These are phyloP conservation scores for Lagodon rhomboides DNA, from an alignment of 2,797 vertebrate genomes.

Conservation along the genomic window DNA sequence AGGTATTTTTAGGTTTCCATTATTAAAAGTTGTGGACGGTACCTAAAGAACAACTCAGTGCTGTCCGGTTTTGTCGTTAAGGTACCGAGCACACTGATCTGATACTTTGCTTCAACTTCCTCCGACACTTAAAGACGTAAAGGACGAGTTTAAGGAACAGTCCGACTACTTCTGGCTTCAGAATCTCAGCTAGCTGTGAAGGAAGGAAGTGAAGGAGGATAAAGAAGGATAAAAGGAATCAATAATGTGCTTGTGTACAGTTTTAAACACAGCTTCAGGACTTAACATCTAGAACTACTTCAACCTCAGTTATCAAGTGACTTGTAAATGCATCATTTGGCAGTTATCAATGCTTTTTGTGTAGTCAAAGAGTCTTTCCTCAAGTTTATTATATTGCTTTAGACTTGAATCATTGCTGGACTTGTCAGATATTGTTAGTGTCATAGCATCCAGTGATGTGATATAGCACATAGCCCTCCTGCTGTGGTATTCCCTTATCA, in stretches of 20 bases:
- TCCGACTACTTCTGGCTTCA: neutral
- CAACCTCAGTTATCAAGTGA: neutral
- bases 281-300: neutral
- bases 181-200: neutral
- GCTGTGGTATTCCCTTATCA: neutral
- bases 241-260: neutral
- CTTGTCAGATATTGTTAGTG: neutral
- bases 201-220: neutral
- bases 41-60: too few species aligned
- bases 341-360: neutral
- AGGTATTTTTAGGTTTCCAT: too few species aligned
- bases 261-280: neutral
- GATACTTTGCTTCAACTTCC: neutral
- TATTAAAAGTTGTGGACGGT: too few species aligned
- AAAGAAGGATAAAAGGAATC: neutral
- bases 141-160: neutral
- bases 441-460: neutral
- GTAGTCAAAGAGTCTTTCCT: neutral
- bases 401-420: neutral
- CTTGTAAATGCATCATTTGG: neutral
- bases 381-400: neutral
- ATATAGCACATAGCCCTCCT: neutral
- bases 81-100: too few species aligned
- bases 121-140: conserved; percentile 3
- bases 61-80: too few species aligned